phyloP scores from a whole-genome alignment of 2,888 invertebrate genomes.

The Rhagonycha fulva region DNA sequence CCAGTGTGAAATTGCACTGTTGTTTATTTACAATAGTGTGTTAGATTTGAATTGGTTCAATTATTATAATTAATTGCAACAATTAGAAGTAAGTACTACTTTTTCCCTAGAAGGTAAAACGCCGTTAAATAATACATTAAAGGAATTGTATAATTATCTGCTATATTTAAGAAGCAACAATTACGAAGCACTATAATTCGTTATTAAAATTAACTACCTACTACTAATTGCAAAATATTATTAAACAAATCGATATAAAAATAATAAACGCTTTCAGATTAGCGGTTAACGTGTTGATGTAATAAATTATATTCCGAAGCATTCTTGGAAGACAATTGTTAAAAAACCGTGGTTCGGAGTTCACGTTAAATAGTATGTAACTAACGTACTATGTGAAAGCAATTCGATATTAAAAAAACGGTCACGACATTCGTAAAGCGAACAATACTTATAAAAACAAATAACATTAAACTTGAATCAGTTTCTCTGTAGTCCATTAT shows the following conservation, averaged over 20 bases:
- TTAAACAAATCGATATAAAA: too few species aligned
- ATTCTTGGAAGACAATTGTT: too few species aligned
- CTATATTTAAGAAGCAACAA: not conserved
- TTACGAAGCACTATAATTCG: not conserved
- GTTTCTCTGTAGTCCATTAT: not conserved
- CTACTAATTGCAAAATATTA: not conserved
- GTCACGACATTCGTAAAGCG: too few species aligned
- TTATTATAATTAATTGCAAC: not conserved
- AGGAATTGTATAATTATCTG: not conserved
- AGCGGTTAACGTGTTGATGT: too few species aligned
- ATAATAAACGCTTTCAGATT: too few species aligned
- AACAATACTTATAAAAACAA: not conserved
- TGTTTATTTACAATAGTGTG: not conserved
- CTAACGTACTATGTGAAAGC: too few species aligned
- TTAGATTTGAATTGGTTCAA: not conserved
- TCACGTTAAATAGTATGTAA: too few species aligned
- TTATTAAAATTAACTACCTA: not conserved
- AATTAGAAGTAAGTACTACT: not conserved
- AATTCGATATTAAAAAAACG: too few species aligned
- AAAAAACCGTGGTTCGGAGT: too few species aligned
- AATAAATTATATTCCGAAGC: too few species aligned
- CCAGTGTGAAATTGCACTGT: not conserved
- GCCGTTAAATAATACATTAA: not conserved
- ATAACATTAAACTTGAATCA: not conserved
- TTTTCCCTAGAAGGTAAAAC: not conserved